phyloP scores from a whole-genome alignment of 2,888 invertebrate genomes.

The Drosophila subquinaria region DNA sequence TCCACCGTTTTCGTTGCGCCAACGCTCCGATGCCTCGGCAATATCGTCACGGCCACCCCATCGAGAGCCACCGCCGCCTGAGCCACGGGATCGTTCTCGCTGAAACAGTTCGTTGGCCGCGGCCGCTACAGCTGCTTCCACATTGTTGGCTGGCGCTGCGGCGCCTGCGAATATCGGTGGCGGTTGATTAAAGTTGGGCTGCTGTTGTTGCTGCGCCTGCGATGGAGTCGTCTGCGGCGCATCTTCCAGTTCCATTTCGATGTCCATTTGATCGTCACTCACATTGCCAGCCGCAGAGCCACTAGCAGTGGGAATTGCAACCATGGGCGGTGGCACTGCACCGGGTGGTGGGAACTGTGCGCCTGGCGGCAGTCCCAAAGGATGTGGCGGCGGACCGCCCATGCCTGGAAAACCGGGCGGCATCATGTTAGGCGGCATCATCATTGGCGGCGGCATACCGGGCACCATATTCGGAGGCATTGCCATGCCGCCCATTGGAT shows the following conservation, averaged over 20 bases:
- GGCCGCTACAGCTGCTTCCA: slow-evolving; percentile 47
- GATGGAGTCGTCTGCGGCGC: slow-evolving; percentile 53
- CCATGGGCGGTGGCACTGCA: slow-evolving; percentile 67
- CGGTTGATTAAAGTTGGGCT: slow-evolving; percentile 86
- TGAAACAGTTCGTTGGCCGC: slow-evolving; percentile 70
- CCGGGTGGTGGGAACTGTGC: slow-evolving; percentile 81
- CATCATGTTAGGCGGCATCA: slow-evolving; percentile 85
- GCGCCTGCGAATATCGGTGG: slow-evolving; percentile 81
- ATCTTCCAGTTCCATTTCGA: slow-evolving; percentile 90
- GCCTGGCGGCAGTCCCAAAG: slow-evolving; percentile 83
- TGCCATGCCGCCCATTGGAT: slow-evolving; percentile 80
- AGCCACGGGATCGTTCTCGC: slow-evolving; percentile 76
- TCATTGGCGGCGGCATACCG: slow-evolving; percentile 86
- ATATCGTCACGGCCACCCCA: slow-evolving; percentile 86
- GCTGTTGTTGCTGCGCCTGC: slow-evolving; percentile 36
- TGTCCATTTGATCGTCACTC: slow-evolving; percentile 92
- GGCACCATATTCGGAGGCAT: slow-evolving; percentile 85
- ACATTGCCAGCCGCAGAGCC: slow-evolving; percentile 74
- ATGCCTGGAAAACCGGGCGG: slow-evolving; percentile 84
- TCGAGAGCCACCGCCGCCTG: slow-evolving; percentile 63
- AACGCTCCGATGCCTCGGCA: slow-evolving; percentile 65
- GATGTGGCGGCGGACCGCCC: slow-evolving; percentile 65
- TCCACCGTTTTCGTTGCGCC: slow-evolving; percentile 73
- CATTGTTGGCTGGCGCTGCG: slow-evolving; percentile 67
- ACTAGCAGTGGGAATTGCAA: slow-evolving; percentile 55